Conservation (phyloP, 2,888 invertebrate genomes). For the Tridacna crocea region DNA sequence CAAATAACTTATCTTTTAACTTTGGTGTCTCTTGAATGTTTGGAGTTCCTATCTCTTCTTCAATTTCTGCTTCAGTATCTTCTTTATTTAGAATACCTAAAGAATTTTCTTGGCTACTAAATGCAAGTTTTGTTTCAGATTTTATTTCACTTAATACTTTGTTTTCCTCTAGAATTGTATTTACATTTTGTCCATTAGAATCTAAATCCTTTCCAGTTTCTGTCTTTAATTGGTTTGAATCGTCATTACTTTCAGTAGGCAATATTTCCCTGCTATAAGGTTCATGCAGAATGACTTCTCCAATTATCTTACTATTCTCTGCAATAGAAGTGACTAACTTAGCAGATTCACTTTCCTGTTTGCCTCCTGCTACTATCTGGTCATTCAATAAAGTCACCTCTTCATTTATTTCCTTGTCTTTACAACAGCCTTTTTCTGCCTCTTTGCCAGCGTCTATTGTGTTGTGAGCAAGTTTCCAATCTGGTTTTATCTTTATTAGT, state of each 20-base stretch:
- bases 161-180: slow-evolving; percentile 3
- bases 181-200: not conserved
- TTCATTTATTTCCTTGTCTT: not conserved
- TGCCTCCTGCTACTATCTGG: not conserved
- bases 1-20: not conserved
- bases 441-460: not conserved
- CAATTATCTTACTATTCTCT: not conserved
- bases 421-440: not conserved
- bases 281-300: slow-evolving; percentile 11
- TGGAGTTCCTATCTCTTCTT: not conserved
- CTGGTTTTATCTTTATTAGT: slow-evolving; percentile 17
- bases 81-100: not conserved
- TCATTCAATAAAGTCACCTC: not conserved
- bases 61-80: not conserved
- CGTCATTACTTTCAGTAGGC: not conserved
- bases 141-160: not conserved
- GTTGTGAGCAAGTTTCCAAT: not conserved
- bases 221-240: not conserved
- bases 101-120: not conserved
- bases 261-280: not conserved
- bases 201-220: not conserved
- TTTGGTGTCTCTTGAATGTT: slow-evolving; percentile 7
- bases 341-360: not conserved
- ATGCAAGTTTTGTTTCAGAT: not conserved
- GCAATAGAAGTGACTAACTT: not conserved